These are phyloP conservation scores for Triplophysa bombifrons DNA, from an alignment of 2,797 vertebrate genomes.

Conservation along the genomic window DNA sequence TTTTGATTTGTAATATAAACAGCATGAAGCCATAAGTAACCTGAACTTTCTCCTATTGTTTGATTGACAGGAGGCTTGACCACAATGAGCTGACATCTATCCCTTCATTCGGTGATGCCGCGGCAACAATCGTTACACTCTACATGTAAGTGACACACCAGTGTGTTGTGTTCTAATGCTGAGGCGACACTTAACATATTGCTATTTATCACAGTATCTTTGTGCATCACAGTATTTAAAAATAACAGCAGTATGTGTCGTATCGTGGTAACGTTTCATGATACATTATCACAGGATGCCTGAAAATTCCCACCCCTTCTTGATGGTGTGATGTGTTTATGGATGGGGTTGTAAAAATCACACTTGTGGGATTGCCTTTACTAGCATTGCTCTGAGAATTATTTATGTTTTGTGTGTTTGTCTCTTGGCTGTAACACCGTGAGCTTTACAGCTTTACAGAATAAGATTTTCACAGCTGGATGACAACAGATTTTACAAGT, in stretches of 20 bases:
- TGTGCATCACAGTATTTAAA: not conserved
- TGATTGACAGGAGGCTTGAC: slow-evolving; percentile 81
- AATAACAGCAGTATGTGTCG: not conserved
- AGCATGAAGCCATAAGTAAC: slow-evolving; percentile 16
- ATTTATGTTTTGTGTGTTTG: slow-evolving; percentile 63
- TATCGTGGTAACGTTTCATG: not conserved
- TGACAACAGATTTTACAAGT: not conserved
- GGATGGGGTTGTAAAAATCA: slow-evolving; percentile 67
- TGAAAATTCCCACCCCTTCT: not conserved
- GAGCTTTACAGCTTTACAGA: slow-evolving; percentile 1
- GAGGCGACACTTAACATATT: not conserved
- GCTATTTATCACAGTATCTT: not conserved
- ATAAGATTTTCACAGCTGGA: not conserved
- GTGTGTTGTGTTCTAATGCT: not conserved
- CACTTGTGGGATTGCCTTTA: slow-evolving; percentile 67
- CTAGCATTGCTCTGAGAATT: slow-evolving; percentile 72
- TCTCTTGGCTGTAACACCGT: not conserved
- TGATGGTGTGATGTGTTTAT: slow-evolving; percentile 32
- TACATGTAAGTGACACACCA: slow-evolving; percentile 85
- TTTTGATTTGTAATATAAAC: not conserved
- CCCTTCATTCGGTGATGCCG: slow-evolving; percentile 83
- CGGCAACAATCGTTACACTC: slow-evolving; percentile 79
- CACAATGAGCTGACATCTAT: slow-evolving; percentile 90
- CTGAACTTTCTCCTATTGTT: slow-evolving; percentile 22
- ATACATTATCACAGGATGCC: not conserved